phyloP scores from a whole-genome alignment of 1,140 invertebrate species.

The Reticulitermes speratus region DNA sequence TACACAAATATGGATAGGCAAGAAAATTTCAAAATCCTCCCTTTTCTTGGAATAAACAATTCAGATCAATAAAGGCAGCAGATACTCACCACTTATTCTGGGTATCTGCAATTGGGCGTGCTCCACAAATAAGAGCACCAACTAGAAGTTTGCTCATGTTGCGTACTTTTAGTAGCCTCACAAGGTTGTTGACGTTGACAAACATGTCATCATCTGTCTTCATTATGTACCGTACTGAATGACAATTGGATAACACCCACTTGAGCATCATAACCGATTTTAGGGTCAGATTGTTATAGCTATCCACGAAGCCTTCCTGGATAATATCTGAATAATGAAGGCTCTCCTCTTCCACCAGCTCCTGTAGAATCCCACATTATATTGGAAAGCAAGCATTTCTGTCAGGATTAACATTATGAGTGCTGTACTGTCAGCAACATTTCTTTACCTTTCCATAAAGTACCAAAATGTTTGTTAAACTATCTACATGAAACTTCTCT shows the following conservation, averaged over 20 bases:
- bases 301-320: slow-evolving; percentile 84
- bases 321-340: slow-evolving; percentile 78
- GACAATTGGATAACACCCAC: slow-evolving; percentile 69
- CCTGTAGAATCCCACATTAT: slow-evolving; percentile 45
- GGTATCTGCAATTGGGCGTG: slow-evolving; percentile 66
- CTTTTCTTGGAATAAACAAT: too few species aligned
- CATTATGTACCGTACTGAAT: slow-evolving; percentile 65
- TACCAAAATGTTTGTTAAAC: too few species aligned
- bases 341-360: slow-evolving; percentile 58
- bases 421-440: neutral
- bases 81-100: slow-evolving; percentile 71
- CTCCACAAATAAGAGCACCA: slow-evolving; percentile 73
- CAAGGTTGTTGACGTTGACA: slow-evolving; percentile 66
- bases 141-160: slow-evolving; percentile 52
- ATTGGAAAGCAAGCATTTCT: too few species aligned
- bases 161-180: slow-evolving; percentile 35
- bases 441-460: too few species aligned
- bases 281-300: slow-evolving; percentile 89
- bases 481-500: too few species aligned
- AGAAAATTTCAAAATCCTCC: too few species aligned
- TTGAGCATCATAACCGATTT: slow-evolving; percentile 86
- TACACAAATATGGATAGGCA: too few species aligned
- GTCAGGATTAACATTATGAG: neutral
- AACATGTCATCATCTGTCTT: slow-evolving; percentile 87
- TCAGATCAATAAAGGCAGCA: neutral